Conservation (phyloP, 2,888 invertebrate species). For the Hypselothyrea guttata region DNA sequence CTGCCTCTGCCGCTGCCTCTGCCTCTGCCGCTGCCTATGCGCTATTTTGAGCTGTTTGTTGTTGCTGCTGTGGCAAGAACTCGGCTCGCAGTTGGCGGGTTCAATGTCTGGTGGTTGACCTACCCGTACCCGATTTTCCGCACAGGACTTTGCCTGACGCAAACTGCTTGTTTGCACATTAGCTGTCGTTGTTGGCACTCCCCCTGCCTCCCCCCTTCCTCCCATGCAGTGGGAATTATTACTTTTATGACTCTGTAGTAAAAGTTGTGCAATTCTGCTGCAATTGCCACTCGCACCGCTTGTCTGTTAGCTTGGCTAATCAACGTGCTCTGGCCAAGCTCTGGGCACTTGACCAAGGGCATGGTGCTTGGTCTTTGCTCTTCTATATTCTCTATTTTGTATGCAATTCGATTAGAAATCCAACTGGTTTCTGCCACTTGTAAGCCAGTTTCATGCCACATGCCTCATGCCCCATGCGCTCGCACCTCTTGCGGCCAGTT, state of each 20-base stretch:
- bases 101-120: conserved; percentile 80
- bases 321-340: too few relatives aligned
- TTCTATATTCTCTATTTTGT: too few relatives aligned
- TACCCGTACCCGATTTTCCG: conserved; percentile 71
- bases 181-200: conserved; percentile 47
- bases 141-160: conserved; percentile 37
- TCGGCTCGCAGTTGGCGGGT: conserved; percentile 49
- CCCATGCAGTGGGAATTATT: neutral
- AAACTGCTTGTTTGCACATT: conserved; percentile 37
- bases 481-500: conserved; percentile 11
- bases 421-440: conserved; percentile 55
- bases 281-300: conserved; percentile 7
- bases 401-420: conserved; percentile 31
- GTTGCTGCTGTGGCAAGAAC: conserved; percentile 31
- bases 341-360: too few relatives aligned
- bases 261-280: conserved; percentile 15
- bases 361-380: too few relatives aligned
- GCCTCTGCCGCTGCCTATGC: neutral
- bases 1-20: conserved; percentile 1
- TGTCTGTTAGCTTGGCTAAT: too few relatives aligned
- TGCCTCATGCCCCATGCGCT: conserved; percentile 20
- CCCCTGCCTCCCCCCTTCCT: neutral
- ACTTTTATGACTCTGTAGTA: too few relatives aligned
- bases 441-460: conserved; percentile 35
- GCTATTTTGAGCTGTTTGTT: conserved; percentile 25